Evolutionary conservation across 1,140 invertebrate genomes (phyloP).

Genomic region (Drosophila dunni): DNA sequence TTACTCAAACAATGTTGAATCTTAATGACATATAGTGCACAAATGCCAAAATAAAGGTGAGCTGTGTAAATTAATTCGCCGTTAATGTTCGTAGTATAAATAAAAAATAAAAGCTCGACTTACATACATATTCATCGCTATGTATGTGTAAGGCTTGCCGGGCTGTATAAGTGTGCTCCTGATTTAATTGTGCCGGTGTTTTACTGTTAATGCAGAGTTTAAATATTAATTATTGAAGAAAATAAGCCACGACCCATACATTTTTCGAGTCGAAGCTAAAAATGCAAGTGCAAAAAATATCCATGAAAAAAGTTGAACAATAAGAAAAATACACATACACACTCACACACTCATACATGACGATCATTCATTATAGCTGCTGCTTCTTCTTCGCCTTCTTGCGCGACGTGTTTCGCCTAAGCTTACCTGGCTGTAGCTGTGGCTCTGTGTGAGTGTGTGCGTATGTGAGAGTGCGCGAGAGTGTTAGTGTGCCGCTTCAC

Average conservation of each 20-base stretch:
- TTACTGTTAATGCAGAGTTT: slow-evolving; percentile 7
- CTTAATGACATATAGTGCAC: slow-evolving; percentile 1
- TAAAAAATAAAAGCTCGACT: slow-evolving; percentile 27
- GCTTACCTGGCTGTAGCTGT: slow-evolving; percentile 57
- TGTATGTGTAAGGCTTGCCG: slow-evolving; percentile 22
- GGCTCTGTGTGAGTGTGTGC: slow-evolving; percentile 25
- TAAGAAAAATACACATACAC: slow-evolving; percentile 30
- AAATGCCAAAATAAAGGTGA: background rate
- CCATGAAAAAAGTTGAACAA: slow-evolving; percentile 31
- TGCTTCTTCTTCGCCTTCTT: slow-evolving; percentile 51
- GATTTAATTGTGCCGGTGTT: slow-evolving; percentile 9
- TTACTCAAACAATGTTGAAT: background rate
- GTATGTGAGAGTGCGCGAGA: slow-evolving; percentile 36
- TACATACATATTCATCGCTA: slow-evolving; percentile 5
- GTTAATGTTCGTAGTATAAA: slow-evolving; percentile 1
- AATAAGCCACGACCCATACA: slow-evolving; percentile 16
- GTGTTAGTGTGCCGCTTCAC: slow-evolving; percentile 11
- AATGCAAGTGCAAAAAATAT: slow-evolving; percentile 39
- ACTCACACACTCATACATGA: slow-evolving; percentile 40
- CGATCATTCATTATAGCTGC: slow-evolving; percentile 75
- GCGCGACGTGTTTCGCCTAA: slow-evolving; percentile 51
- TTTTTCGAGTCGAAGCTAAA: slow-evolving; percentile 4
- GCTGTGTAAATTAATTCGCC: background rate
- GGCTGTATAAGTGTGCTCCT: slow-evolving; percentile 6
- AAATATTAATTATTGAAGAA: background rate